Evolutionary conservation across 2,797 vertebrate species (phyloP).

Genomic region (Acipenser oxyrinchus): DNA sequence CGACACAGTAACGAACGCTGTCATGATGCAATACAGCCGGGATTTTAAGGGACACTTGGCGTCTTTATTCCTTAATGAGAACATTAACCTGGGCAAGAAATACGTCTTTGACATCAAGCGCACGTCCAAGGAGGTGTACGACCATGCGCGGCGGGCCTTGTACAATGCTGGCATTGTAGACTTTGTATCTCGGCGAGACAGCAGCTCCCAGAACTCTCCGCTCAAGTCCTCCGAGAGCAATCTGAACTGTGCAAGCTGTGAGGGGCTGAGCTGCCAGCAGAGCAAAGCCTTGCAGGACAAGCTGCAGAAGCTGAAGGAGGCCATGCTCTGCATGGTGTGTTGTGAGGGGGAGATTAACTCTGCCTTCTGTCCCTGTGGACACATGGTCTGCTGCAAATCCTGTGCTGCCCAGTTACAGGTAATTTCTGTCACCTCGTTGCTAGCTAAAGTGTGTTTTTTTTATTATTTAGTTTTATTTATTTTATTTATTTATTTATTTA

Average conservation of each 20-base stretch:
- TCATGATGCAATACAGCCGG: conserved; percentile 98
- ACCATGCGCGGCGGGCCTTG: conserved; percentile 82
- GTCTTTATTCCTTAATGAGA: conserved; percentile 93
- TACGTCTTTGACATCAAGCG: conserved; percentile 94
- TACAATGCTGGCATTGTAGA: conserved; percentile 89
- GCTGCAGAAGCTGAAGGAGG: conserved; percentile 82
- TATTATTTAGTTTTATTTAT: too few species aligned
- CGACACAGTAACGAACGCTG: conserved; percentile 89
- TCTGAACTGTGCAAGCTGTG: conserved; percentile 68
- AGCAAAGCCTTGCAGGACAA: conserved; percentile 81
- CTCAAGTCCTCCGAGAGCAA: conserved; percentile 54
- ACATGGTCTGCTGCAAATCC: conserved; percentile 90
- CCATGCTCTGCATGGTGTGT: conserved; percentile 90
- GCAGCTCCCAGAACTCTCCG: conserved; percentile 53
- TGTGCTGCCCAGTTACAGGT: conserved; percentile 90
- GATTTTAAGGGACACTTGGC: conserved; percentile 95
- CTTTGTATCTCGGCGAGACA: conserved; percentile 63
- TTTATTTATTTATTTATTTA: too few species aligned
- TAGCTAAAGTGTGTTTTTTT: not conserved
- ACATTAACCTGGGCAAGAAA: conserved; percentile 95
- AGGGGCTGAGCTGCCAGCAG: conserved; percentile 76
- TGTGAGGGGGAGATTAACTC: conserved; percentile 92
- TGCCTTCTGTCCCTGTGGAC: conserved; percentile 93
- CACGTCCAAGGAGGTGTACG: conserved; percentile 95
- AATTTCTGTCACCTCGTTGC: conserved; percentile 21